Evolutionary conservation across 1,140 invertebrate genomes (phyloP), one percentile per base, ranked within the genome.

Genomic region (Palaemon carinicauda): DNA sequence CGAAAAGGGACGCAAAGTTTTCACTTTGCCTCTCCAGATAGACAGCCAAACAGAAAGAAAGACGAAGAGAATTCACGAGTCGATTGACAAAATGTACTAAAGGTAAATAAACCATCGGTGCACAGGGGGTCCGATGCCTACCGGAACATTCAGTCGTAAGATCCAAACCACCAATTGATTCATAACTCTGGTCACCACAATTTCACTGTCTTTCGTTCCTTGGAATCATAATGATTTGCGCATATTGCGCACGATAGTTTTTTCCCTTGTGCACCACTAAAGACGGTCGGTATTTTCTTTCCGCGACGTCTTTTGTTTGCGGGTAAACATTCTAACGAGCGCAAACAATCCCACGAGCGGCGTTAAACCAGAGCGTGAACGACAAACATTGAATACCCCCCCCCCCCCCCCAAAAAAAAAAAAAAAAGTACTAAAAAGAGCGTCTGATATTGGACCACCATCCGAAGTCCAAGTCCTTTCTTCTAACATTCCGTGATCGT

Each of bases 331-430:
- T 52, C 83, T 85, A 85, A 85, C 83, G 75, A 85, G 83, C 51
- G 50, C 83, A 85, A 85, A 85, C 83, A 85, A 80, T 69, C 60
- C 75, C 83, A 80, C 83, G 77, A 80, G 75, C 75, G 75, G 50
- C 21, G 74, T 50, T 78, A 71, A 78, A 85, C 52, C 83, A 85
- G 75, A 85, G 83, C 83, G 83, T 79, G 60, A 85, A 85, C 56
- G 52, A 54, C 82, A 84, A 84, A 84, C 82, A 84, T 12, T 75
- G 27, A 21, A 24, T n/a, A 27, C 51, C 52, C 29, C 17, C 19
- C 21, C 29, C 24, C 15, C 5, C 79, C 65, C 10, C 50, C 31
- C 17, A 41, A 41, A 41, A 41, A 41, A 41, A 41, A 41, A 41
- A 7, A 7, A 41, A 41, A 41, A 41, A 41, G 5, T n/a, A n/a